Base-by-base conservation (phyloP, 2,113 vertebrate genomes). In the Myotis brandtii region DNA sequence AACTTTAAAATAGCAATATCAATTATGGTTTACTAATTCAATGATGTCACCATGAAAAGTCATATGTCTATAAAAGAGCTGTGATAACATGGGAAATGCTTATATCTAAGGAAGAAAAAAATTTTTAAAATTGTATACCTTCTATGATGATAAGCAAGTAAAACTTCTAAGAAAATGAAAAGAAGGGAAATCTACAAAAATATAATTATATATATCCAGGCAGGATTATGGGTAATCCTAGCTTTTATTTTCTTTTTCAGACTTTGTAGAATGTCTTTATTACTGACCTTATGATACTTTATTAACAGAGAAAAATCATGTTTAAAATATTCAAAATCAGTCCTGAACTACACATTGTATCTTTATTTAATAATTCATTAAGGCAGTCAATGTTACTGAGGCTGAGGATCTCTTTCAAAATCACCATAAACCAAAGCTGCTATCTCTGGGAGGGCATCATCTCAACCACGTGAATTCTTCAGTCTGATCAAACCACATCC, bases 301-400 rank as follows among this genome's bases (percentile, higher is more conserved):
- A 17, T 73, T 91, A 79, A 90, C 25, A 66, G 23, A 92, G 62
- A 94, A 80, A 97, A 94, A 67, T 48, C 54, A 40, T 32, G 13
- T 84, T 91, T 9, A 59, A 73, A 96, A 75, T 37, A 75, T 56
- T 86, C 69, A 25, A 94, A 90, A 87, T 73, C 40, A 64, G 62
- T 54, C 40, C 54, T 62, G 32, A 79, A 34, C 21, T 54, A 80
- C 32, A 77, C 17, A 46, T 21, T 27, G 0, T 72, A 12, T 90
- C 67, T 81, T 75, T 69, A 62, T 64, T 76, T 89, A 90, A 87
- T 69, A 84, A 84, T 25, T 14, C 7, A 13, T 32, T 37, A 67
- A 48, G 37, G 67, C 69, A 46, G 11, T 27, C 79, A 91, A 84
- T 48, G 34, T 14, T 46, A 32, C 64, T 50, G 54, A 59, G 59